Conservation (phyloP, 2,113 vertebrate genomes). For the Noturus placidus region DNA sequence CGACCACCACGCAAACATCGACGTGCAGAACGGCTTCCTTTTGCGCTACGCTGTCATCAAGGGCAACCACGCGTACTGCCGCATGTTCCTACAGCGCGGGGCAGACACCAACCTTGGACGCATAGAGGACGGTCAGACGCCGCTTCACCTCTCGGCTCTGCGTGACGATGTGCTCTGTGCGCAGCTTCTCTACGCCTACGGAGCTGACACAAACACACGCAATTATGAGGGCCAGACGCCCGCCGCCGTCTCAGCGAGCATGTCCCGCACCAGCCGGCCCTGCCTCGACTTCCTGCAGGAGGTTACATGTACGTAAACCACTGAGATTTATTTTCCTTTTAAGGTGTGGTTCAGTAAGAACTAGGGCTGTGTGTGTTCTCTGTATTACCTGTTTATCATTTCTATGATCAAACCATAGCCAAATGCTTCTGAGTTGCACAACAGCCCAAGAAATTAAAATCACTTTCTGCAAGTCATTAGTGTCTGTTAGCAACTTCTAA, state of each 20-base stretch:
- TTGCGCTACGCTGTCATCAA: slow-evolving; percentile 97
- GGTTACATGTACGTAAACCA: slow-evolving; percentile 87
- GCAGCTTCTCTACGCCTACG: slow-evolving; percentile 93
- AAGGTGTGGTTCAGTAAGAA: not conserved
- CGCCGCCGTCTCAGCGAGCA: slow-evolving; percentile 89
- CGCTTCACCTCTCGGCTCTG: slow-evolving; percentile 94
- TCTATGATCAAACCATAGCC: not conserved
- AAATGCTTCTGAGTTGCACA: not conserved
- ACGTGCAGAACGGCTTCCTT: slow-evolving; percentile 97
- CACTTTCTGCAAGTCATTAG: not conserved
- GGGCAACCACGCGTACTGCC: slow-evolving; percentile 97
- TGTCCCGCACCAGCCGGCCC: slow-evolving; percentile 90
- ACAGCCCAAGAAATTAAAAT: not conserved
- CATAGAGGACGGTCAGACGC: slow-evolving; percentile 94
- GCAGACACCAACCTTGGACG: slow-evolving; percentile 96
- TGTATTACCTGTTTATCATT: not conserved
- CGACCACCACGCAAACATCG: slow-evolving; percentile 96
- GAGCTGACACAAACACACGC: slow-evolving; percentile 92
- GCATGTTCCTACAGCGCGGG: slow-evolving; percentile 97
- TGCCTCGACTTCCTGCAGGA: slow-evolving; percentile 98
- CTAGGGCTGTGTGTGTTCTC: not conserved
- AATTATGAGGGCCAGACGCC: slow-evolving; percentile 99
- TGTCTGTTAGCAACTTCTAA: not conserved
- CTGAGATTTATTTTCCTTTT: not conserved
- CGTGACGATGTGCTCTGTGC: slow-evolving; percentile 92